Conservation (phyloP, 2,888 invertebrate species). For the Diaprepes abbreviatus region DNA sequence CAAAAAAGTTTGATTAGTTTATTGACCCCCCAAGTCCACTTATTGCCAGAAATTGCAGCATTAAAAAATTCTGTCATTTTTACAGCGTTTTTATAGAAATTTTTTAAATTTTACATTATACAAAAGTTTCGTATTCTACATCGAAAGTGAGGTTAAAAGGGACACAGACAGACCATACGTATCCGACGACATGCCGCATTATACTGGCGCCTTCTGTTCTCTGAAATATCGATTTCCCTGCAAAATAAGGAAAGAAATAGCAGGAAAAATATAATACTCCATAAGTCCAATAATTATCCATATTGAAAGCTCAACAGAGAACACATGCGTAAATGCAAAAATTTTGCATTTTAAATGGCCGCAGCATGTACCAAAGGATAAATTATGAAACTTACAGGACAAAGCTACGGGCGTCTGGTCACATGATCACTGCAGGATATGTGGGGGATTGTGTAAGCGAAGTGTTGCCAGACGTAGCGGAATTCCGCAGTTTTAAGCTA, state of each 20-base stretch:
- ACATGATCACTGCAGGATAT: constrained; percentile 33
- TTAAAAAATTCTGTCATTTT: constrained; percentile 12
- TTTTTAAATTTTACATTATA: background rate
- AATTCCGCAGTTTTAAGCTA: no score
- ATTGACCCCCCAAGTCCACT: constrained; percentile 13
- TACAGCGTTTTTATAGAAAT: background rate
- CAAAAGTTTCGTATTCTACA: constrained; percentile 15
- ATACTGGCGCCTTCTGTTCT: constrained; percentile 60
- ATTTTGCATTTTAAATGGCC: constrained; percentile 5
- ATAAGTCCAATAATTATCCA: constrained; percentile 22
- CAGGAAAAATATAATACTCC: constrained; percentile 15
- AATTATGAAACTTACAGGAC: constrained; percentile 14
- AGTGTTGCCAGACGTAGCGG: no score
- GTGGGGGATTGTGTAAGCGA: background rate
- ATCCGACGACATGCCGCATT: constrained; percentile 60
- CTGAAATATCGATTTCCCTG: constrained; percentile 57
- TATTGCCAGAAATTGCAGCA: background rate
- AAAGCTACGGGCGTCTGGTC: constrained; percentile 6
- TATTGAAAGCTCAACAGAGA: constrained; percentile 1
- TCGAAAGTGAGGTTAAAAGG: constrained; percentile 44
- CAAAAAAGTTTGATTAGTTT: constrained; percentile 11
- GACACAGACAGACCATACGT: constrained; percentile 50
- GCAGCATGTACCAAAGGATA: constrained; percentile 8
- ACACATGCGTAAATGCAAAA: constrained; percentile 26
- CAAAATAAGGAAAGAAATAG: constrained; percentile 21